Conservation (phyloP, 64 coral and sea anemone genomes). For the Pocillopora verrucosa region DNA sequence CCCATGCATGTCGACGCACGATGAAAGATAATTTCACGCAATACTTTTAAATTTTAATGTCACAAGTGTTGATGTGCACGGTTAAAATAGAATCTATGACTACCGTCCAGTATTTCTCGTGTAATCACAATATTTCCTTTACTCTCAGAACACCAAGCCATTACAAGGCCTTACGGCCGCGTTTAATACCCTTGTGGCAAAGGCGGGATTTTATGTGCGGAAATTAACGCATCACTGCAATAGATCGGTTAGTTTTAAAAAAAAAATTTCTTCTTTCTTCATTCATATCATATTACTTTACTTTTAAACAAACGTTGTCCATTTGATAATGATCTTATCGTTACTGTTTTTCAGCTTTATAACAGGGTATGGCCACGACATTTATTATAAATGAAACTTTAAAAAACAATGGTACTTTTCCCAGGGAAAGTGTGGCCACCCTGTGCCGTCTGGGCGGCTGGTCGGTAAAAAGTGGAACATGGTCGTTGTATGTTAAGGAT, state of each 20-base stretch:
- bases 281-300: too few species aligned
- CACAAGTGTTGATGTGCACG: background rate
- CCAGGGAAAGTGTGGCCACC: background rate
- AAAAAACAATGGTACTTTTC: background rate
- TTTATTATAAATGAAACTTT: background rate
- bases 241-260: background rate
- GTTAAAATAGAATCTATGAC: too few species aligned
- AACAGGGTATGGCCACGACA: background rate
- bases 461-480: background rate
- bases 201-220: background rate
- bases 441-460: background rate
- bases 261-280: too few species aligned
- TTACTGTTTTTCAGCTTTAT: too few species aligned
- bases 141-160: background rate
- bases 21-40: too few species aligned
- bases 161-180: background rate
- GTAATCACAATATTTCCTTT: too few species aligned
- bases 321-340: too few species aligned
- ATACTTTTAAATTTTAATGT: background rate
- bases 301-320: too few species aligned
- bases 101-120: too few species aligned
- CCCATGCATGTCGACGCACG: too few species aligned
- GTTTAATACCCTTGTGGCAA: background rate
- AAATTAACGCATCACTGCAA: background rate
- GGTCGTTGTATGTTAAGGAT: background rate